A percentile compares a stretch with the other conserved stretches of the same genome.
These are phyloP conservation scores for Andrena dorsata DNA, from an alignment of 2,888 invertebrate genomes.

Conservation along the genomic window DNA sequence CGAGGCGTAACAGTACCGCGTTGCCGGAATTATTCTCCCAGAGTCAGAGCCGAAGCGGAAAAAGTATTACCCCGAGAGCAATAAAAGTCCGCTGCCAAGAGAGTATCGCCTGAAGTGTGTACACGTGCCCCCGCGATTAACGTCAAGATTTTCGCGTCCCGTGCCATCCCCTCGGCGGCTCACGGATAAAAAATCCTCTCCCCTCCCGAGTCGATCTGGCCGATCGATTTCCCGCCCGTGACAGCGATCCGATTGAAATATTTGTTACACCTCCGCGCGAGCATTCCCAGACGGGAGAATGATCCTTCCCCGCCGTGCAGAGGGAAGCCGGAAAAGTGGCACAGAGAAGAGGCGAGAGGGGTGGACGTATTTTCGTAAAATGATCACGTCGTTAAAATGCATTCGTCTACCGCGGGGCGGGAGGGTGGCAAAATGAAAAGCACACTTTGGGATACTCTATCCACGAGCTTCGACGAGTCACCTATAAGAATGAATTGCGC, in stretches of 20 bases:
- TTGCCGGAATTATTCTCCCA: conserved; percentile 58
- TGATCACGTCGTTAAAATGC: conserved; percentile 54
- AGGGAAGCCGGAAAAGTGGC: not conserved
- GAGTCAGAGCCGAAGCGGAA: conserved; percentile 52
- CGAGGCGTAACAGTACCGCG: conserved; percentile 25
- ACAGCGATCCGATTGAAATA: conserved; percentile 14
- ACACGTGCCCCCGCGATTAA: conserved; percentile 62
- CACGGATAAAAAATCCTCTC: conserved; percentile 1
- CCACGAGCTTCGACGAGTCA: conserved; percentile 31
- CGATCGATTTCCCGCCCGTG: not conserved
- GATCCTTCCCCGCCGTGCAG: not conserved
- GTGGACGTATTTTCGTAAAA: conserved; percentile 43
- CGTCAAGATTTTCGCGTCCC: conserved; percentile 53
- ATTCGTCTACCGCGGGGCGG: conserved; percentile 33
- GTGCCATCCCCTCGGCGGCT: conserved; percentile 22
- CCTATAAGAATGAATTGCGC: conserved; percentile 62
- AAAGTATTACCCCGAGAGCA: conserved; percentile 62
- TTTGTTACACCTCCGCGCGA: conserved; percentile 6
- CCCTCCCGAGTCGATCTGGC: not conserved
- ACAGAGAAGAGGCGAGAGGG: not conserved
- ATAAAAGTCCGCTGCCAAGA: conserved; percentile 64
- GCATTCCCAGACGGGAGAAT: conserved; percentile 6
- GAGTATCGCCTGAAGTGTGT: conserved; percentile 60
- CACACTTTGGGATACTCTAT: conserved; percentile 49
- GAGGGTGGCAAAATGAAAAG: conserved; percentile 42